Evolutionary conservation across 2,113 vertebrate species (phyloP).

Genomic region (Hucho hucho): DNA sequence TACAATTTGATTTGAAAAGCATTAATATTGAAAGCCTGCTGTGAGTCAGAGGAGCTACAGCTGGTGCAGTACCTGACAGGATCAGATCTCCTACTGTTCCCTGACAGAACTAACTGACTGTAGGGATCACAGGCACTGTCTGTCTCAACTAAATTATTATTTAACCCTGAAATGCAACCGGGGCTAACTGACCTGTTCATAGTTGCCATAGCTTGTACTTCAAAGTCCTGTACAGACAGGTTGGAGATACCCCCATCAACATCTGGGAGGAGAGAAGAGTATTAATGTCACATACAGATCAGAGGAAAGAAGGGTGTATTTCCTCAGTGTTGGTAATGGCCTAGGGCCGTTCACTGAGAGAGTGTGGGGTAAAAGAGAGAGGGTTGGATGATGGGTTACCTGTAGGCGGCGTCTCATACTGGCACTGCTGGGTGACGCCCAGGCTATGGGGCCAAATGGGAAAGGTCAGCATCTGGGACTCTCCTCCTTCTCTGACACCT

Average conservation of each 20-base stretch:
- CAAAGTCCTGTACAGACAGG: background rate
- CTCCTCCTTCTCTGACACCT: slow-evolving; percentile 95
- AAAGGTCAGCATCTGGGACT: slow-evolving; percentile 75
- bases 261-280: background rate
- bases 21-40: background rate
- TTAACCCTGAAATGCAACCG: background rate
- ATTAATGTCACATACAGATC: background rate
- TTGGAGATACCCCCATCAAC: background rate
- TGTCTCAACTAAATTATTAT: background rate
- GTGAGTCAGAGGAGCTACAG: background rate
- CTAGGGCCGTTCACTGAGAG: background rate
- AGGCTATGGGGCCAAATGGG: slow-evolving; percentile 90
- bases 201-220: background rate
- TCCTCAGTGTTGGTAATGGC: too few species aligned
- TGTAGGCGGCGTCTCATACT: slow-evolving; percentile 74
- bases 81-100: background rate
- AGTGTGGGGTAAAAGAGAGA: background rate
- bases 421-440: slow-evolving; percentile 87
- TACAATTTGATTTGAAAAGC: background rate
- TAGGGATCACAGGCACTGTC: background rate
- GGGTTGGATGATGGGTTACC: slow-evolving; percentile 61
- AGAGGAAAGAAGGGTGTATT: background rate
- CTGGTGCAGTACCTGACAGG: background rate
- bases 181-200: background rate
- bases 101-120: background rate